Evolutionary conservation across 1,140 invertebrate species (phyloP).

Genomic region (Cardiocondyla obscurior): DNA sequence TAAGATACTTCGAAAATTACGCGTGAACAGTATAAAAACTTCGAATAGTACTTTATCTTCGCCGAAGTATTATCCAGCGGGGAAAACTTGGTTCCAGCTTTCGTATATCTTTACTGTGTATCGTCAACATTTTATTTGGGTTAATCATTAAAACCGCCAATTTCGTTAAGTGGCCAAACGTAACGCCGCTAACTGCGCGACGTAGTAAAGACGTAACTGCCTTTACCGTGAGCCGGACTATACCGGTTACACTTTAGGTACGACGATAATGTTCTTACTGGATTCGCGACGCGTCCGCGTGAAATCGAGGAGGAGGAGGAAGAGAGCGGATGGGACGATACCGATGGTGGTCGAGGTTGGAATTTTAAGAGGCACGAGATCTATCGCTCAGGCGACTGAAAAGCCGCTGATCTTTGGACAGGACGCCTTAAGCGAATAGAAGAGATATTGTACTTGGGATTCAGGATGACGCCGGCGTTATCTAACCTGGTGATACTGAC

Average conservation of each 20-base stretch:
- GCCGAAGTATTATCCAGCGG: neutral
- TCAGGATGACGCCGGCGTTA: constrained; percentile 52
- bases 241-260: constrained; percentile 1
- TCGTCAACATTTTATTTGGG: neutral
- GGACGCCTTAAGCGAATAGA: constrained; percentile 33
- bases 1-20: constrained; percentile 14
- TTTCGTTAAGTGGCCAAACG: constrained; percentile 49
- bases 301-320: constrained; percentile 20
- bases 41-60: neutral
- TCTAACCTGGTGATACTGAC: constrained; percentile 57
- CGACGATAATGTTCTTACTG: constrained; percentile 15
- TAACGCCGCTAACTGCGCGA: constrained; percentile 6
- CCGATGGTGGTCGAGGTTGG: constrained; percentile 36
- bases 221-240: neutral
- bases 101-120: neutral
- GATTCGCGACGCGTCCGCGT: constrained; percentile 42
- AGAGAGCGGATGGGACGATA: constrained; percentile 17
- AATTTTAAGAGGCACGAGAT: constrained; percentile 48
- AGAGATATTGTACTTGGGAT: constrained; percentile 59
- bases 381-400: constrained; percentile 52
- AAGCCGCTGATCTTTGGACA: constrained; percentile 60
- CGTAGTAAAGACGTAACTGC: neutral
- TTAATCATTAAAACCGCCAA: constrained; percentile 16
- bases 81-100: neutral
- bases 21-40: neutral